These are phyloP conservation scores for Corydoras sp. DNA, from an alignment of 2,113 vertebrate genomes.

Conservation along the genomic window DNA sequence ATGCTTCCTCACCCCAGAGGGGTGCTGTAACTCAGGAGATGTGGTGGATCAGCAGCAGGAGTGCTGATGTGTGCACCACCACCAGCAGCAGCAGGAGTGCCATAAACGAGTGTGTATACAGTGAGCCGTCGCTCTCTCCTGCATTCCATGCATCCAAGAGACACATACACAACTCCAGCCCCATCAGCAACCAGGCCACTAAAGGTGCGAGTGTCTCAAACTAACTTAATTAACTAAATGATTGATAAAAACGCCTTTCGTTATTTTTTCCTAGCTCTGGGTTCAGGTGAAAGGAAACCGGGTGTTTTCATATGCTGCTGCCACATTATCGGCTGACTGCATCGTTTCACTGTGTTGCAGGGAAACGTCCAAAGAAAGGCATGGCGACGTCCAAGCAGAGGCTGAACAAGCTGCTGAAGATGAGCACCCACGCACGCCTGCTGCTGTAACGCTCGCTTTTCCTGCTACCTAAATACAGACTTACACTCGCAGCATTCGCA, in stretches of 20 bases:
- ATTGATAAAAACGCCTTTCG: no score
- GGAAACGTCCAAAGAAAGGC: constrained; percentile 98
- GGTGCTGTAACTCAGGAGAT: constrained; percentile 54
- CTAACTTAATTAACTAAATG: no score
- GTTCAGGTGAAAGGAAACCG: no score
- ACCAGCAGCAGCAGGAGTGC: constrained; percentile 71
- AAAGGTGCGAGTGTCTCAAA: constrained; percentile 66
- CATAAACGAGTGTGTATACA: constrained; percentile 75
- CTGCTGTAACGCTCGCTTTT: constrained; percentile 74
- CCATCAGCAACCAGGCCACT: constrained; percentile 86
- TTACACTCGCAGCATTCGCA: constrained; percentile 37
- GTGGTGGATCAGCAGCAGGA: constrained; percentile 63
- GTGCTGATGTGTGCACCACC: constrained; percentile 60
- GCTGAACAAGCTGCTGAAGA: constrained; percentile 93
- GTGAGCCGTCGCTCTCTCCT: constrained; percentile 77
- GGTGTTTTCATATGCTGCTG: constrained; percentile 62
- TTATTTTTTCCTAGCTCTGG: no score
- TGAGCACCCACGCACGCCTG: constrained; percentile 87
- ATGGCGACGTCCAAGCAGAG: constrained; percentile 96
- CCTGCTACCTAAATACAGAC: constrained; percentile 8
- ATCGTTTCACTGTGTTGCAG: constrained; percentile 57
- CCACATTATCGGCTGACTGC: no score
- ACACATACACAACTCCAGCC: constrained; percentile 77
- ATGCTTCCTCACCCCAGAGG: constrained; percentile 87
- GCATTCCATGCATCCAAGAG: constrained; percentile 80